Evolutionary conservation across 2,113 vertebrate genomes (phyloP), one percentile per base, ranked within the genome.

Genomic region (Megaceryle maxima): DNA sequence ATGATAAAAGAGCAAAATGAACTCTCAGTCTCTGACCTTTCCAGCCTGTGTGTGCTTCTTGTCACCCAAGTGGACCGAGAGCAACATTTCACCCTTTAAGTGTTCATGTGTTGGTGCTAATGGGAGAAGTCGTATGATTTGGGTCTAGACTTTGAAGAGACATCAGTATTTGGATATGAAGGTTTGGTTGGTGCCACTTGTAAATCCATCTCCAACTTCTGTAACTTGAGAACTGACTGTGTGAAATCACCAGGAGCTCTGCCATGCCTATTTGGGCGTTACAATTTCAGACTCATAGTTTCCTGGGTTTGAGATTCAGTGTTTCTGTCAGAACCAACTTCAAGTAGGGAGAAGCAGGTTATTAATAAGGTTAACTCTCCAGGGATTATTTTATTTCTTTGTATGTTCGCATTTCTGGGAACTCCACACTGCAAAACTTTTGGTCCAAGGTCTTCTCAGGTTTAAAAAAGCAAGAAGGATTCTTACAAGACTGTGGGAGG

Each of bases 181-280:
- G 35, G 18, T 82, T 94, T 82, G 73, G 64, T 90, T 72, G 88
- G 48, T 95, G 93, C 88, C 88, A 83, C 60, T 94, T 41, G 24
- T 22, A 87, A 94, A 90, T 70, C 48, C 56, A 77, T 64, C n/a
- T 90, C 84, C 76, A 83, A 13, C 26, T 72, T 92, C 44, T 91
- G 83, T 93, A 95, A 94, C 55, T 66, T 75, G 88, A 95, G 92
- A 83, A 51, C 51, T 53, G 51, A 13, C 83, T 75, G 63, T 73
- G 46, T 95, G 92, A 94, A 96, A 62, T 94, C 92, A 92, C 68
- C 64, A 90, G 96, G 96, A 97, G 24, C 86, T 60, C 39, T 94
- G 96, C 94, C 92, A 81, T 93, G 77, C 94, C 93, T 93, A n/a
- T 88, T 96, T 83, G 88, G 88, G 76, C 4, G 46, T 86, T 91